Evolutionary conservation across 1,140 invertebrate species (phyloP).

Genomic region (Metaphire vulgaris): DNA sequence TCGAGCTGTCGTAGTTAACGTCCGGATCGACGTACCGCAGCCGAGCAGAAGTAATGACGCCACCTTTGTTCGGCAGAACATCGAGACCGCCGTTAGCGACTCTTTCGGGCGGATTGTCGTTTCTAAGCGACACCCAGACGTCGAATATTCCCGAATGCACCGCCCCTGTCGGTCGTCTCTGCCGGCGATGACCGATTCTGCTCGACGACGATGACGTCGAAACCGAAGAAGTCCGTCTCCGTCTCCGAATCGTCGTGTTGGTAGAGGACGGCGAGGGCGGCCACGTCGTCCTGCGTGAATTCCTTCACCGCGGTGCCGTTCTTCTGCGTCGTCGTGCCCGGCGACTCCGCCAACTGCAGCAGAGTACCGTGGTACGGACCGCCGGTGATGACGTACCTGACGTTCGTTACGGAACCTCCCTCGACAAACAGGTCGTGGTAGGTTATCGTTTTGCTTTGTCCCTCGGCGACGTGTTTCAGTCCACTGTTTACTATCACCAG

Average conservation of each 20-base stretch:
- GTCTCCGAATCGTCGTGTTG: slow-evolving; percentile 35
- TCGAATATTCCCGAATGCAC: slow-evolving; percentile 58
- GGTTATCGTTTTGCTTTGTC: slow-evolving; percentile 60
- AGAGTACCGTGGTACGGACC: slow-evolving; percentile 63
- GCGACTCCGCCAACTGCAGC: slow-evolving; percentile 35
- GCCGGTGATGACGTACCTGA: slow-evolving; percentile 70
- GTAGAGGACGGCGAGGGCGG: slow-evolving; percentile 35
- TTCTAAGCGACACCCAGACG: slow-evolving; percentile 63
- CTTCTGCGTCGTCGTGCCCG: slow-evolving; percentile 31
- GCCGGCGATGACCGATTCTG: slow-evolving; percentile 25
- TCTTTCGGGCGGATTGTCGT: slow-evolving; percentile 36
- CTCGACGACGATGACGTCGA: slow-evolving; percentile 35
- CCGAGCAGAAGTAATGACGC: slow-evolving; percentile 37
- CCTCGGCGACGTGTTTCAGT: slow-evolving; percentile 68
- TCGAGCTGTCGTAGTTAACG: slow-evolving; percentile 67
- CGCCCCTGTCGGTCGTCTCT: too few relatives aligned
- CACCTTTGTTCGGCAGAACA: slow-evolving; percentile 34
- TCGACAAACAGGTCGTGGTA: slow-evolving; percentile 66
- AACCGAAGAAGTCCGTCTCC: slow-evolving; percentile 39
- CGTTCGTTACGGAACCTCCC: slow-evolving; percentile 64
- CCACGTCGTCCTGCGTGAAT: slow-evolving; percentile 38
- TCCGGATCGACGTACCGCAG: slow-evolving; percentile 60
- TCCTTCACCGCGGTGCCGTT: slow-evolving; percentile 30
- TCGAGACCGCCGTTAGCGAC: slow-evolving; percentile 41
- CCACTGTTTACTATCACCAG: slow-evolving; percentile 58